These are phyloP conservation scores for Drosophila macrospina DNA, from an alignment of 2,888 invertebrate species.

Conservation along the genomic window DNA sequence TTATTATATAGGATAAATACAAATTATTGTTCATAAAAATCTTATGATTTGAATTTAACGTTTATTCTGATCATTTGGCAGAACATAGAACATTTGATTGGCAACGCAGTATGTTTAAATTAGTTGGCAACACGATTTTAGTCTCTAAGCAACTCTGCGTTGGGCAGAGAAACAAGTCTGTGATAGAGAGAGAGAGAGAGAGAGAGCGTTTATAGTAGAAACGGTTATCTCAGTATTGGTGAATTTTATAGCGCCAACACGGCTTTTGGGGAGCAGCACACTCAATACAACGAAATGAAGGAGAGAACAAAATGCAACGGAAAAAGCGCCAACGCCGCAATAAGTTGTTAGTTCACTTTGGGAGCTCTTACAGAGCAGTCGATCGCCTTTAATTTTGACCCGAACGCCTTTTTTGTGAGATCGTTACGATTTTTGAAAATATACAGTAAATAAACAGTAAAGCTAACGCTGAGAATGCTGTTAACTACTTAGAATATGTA, in stretches of 20 bases:
- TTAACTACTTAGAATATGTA: conserved; percentile 29
- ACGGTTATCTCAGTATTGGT: conserved; percentile 38
- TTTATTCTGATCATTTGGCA: background rate
- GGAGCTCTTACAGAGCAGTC: conserved; percentile 58
- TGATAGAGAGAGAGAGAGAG: background rate
- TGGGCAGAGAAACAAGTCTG: too few relatives aligned
- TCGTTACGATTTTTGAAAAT: conserved; percentile 63
- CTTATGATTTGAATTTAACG: conserved; percentile 26
- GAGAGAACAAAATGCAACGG: conserved; percentile 60
- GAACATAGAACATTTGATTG: background rate
- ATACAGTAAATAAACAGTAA: conserved; percentile 22
- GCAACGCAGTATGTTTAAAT: conserved; percentile 13
- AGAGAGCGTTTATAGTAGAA: conserved; percentile 2
- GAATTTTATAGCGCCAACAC: conserved; percentile 32
- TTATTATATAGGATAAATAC: too few relatives aligned
- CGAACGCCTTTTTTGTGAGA: conserved; percentile 12
- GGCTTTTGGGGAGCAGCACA: conserved; percentile 7
- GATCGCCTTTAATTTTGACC: conserved; percentile 4
- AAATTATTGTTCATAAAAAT: too few relatives aligned
- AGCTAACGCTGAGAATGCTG: conserved; percentile 55
- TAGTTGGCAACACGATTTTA: conserved; percentile 34
- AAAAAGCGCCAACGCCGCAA: conserved; percentile 65
- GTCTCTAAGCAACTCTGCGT: conserved; percentile 24
- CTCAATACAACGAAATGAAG: conserved; percentile 35
- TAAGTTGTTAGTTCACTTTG: conserved; percentile 56